Evolutionary conservation across 1,140 invertebrate species (phyloP).

Genomic region (Leucophenga varia): DNA sequence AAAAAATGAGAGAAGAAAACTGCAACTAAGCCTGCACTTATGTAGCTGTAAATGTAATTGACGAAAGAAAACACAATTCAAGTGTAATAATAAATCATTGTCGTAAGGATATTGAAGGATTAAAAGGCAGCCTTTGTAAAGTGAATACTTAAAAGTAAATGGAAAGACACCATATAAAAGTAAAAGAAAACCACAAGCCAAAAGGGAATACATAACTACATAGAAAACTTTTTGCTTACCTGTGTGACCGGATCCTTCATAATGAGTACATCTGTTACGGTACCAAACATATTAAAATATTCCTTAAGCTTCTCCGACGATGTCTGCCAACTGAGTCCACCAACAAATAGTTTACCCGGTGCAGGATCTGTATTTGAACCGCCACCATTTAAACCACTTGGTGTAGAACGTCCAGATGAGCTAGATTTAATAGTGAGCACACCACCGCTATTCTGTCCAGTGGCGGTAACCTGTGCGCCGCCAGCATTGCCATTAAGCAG

Average conservation of each 20-base stretch:
- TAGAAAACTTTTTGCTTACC: conserved; percentile 61
- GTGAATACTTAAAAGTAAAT: too few relatives aligned
- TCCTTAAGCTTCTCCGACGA: conserved; percentile 86
- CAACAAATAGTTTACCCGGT: conserved; percentile 87
- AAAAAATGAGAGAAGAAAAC: too few relatives aligned
- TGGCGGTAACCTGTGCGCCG: conserved; percentile 11
- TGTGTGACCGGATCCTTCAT: conserved; percentile 95
- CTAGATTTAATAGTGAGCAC: conserved; percentile 27
- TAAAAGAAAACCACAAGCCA: background rate
- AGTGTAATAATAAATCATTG: too few relatives aligned
- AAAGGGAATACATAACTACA: conserved; percentile 7
- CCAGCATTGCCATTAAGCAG: conserved; percentile 36
- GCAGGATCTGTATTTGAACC: conserved; percentile 66
- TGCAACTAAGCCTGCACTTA: too few relatives aligned
- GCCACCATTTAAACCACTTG: conserved; percentile 58
- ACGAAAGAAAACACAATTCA: too few relatives aligned
- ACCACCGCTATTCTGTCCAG: conserved; percentile 22
- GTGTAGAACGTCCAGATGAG: conserved; percentile 73
- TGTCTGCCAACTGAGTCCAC: conserved; percentile 88
- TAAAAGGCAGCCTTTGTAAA: too few relatives aligned
- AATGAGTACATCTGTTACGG: conserved; percentile 88
- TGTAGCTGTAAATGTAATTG: too few relatives aligned
- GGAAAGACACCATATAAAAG: conserved; percentile 3
- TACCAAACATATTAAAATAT: conserved; percentile 89
- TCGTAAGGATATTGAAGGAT: too few relatives aligned